phyloP scores from a whole-genome alignment of 37 sponge, comb jelly and placozoan genomes.

The Crambe crambe region DNA sequence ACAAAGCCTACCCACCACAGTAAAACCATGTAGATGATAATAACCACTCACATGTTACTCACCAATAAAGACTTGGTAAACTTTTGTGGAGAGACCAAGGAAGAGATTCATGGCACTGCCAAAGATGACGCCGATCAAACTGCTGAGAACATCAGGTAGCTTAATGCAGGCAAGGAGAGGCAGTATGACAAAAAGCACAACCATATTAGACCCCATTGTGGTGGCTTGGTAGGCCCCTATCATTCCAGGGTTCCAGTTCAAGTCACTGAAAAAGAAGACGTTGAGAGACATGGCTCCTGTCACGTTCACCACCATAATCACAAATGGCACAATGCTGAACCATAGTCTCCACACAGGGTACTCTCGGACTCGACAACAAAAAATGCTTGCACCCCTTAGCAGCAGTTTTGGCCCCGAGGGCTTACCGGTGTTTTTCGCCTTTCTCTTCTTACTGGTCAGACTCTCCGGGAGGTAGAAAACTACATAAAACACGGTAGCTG shows the following conservation, averaged over 20 bases:
- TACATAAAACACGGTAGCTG: conserved; percentile 10
- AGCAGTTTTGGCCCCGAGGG: background rate
- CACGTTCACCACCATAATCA: conserved; percentile 8
- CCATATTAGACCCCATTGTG: background rate
- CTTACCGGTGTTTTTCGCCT: background rate
- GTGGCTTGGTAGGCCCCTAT: conserved; percentile 24
- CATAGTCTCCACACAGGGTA: conserved; percentile 33
- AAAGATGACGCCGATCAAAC: conserved; percentile 22
- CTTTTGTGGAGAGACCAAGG: background rate
- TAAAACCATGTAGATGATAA: too few relatives aligned
- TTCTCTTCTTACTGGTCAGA: background rate
- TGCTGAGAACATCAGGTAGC: conserved; percentile 50
- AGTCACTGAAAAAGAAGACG: conserved; percentile 21
- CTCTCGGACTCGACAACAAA: conserved; percentile 2
- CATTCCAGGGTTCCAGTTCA: conserved; percentile 35
- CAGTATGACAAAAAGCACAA: conserved; percentile 26
- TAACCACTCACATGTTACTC: too few relatives aligned
- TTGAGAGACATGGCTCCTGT: conserved; percentile 13
- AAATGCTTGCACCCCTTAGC: conserved; percentile 35
- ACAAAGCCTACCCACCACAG: too few relatives aligned
- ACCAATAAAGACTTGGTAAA: conserved; percentile 58
- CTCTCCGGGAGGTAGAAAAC: conserved; percentile 49
- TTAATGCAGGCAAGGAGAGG: conserved; percentile 41
- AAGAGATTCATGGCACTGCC: conserved; percentile 19
- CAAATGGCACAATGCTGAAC: background rate